These are phyloP conservation scores for Taeniopygia guttata DNA, from an alignment of 2,797 vertebrate genomes.

Conservation along the genomic window DNA sequence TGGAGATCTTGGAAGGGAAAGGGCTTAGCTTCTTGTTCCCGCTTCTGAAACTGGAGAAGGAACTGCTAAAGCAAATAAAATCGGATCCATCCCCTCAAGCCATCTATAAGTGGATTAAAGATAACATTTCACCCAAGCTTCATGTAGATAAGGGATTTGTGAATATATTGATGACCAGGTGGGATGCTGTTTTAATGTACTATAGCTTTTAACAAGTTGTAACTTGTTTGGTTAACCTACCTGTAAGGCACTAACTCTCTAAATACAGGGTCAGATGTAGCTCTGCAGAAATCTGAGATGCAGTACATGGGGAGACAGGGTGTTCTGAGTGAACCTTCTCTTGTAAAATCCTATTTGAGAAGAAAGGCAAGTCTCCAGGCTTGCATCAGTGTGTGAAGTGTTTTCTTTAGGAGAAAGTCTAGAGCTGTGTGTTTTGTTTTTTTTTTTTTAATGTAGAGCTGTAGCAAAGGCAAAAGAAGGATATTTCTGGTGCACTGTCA, in stretches of 20 bases:
- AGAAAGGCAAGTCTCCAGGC: neutral
- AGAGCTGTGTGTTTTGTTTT: accelerated
- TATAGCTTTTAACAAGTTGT: accelerated
- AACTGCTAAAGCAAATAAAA: slow-evolving; percentile 95
- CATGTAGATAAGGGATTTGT: slow-evolving; percentile 98
- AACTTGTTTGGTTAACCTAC: accelerated
- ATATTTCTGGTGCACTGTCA: accelerated
- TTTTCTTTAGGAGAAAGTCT: neutral
- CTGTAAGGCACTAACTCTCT: accelerated
- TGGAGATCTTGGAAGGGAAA: slow-evolving; percentile 98
- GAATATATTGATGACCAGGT: slow-evolving; percentile 99
- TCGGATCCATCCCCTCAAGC: slow-evolving; percentile 95
- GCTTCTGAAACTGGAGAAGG: slow-evolving; percentile 97
- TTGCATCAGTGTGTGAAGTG: neutral
- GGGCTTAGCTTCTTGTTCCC: slow-evolving; percentile 97
- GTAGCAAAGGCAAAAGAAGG: accelerated
- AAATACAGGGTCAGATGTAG: accelerated
- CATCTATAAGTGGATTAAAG: slow-evolving; percentile 99
- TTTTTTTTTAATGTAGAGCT: neutral
- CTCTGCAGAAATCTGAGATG: neutral
- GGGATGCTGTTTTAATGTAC: neutral
- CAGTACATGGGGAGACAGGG: accelerated
- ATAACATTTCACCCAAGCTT: slow-evolving; percentile 97
- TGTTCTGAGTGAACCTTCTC: accelerated
- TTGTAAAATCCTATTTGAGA: neutral